phyloP scores from a whole-genome alignment of 2,113 vertebrate genomes.

The Chionodraco myersi region DNA sequence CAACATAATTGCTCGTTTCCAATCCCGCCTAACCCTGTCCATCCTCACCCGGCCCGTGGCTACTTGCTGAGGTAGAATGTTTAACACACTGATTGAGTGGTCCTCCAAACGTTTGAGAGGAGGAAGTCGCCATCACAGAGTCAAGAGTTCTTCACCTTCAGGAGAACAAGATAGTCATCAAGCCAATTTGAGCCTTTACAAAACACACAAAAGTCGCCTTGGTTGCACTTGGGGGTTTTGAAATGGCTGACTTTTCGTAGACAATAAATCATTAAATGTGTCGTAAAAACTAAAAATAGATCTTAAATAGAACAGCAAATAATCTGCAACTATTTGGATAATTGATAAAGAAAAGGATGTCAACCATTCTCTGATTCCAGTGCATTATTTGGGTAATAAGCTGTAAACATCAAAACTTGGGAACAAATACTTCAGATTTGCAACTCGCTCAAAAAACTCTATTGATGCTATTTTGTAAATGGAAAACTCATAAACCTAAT shows the following conservation, averaged over 20 bases:
- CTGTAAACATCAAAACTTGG: conserved; percentile 28
- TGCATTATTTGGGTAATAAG: not conserved
- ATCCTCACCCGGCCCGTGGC: conserved; percentile 45
- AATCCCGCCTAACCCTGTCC: conserved; percentile 40
- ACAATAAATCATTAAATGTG: not conserved
- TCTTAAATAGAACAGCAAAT: not conserved
- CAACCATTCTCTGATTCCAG: not conserved
- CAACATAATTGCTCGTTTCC: conserved; percentile 62
- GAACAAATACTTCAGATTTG: conserved; percentile 15
- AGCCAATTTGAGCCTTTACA: conserved; percentile 53
- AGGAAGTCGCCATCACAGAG: conserved; percentile 72
- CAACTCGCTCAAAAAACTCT: conserved; percentile 6
- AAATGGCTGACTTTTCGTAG: conserved; percentile 13
- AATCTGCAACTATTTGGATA: not conserved
- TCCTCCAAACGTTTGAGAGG: conserved; percentile 55
- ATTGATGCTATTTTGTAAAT: conserved; percentile 12
- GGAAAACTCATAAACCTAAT: conserved; percentile 40
- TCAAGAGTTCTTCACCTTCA: conserved; percentile 66
- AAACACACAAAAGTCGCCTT: conserved; percentile 48
- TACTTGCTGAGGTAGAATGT: conserved; percentile 35
- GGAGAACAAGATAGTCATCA: conserved; percentile 52
- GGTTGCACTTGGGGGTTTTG: conserved; percentile 14
- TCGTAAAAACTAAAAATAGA: not conserved
- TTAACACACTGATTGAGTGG: conserved; percentile 57
- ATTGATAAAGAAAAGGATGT: not conserved